Base-by-base conservation (phyloP, 2,888 invertebrate genomes). In the Cheilosia vulpina region DNA sequence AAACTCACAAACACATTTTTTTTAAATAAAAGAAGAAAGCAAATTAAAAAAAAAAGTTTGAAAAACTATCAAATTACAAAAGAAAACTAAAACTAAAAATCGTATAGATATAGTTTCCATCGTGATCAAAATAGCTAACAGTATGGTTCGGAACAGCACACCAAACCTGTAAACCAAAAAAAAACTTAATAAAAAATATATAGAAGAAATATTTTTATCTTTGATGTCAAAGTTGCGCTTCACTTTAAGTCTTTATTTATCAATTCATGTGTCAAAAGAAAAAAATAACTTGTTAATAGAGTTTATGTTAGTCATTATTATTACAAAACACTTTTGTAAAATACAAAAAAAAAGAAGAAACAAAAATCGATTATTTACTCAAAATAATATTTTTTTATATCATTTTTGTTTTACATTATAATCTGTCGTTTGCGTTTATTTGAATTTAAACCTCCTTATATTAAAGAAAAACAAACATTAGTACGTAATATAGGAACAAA, bases 261-360 rank as follows among this genome's bases (percentile, higher is more conserved):
- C 11, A 72, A 73, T 77, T 68, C 60, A 85, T 81, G 80, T 85
- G 85, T 85, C 80, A 85, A 85, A 85, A 72, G 9, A 63, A 66
- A 66, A 38, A 13, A 71, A 38, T 13, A 13, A 84, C 73, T 76
- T 85, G 84, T 80, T 84, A 79, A 63, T 45, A 79, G 43, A 73
- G 45, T 52, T 68, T 83, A 75, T 58, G 69, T 77, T 72, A 58
- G 62, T 57, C 38, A 38, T 13, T 63, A 27, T 63, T 41, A 62
- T 63, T 34, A 57, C 17, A 47, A 82, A 82, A 79, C 47, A 75
- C 50, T 62, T 68, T 73, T 83, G 50, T 78, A 79, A 79, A 68
- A 78, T 68, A 72, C 34, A 62, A 31, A 31, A 31, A 31, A 52
- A 21, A 41, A 43, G 43, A 47, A 57, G 5, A 57, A 60, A 21